Evolutionary conservation across 2,888 invertebrate species (phyloP).

Genomic region (Eupithecia tripunctaria): DNA sequence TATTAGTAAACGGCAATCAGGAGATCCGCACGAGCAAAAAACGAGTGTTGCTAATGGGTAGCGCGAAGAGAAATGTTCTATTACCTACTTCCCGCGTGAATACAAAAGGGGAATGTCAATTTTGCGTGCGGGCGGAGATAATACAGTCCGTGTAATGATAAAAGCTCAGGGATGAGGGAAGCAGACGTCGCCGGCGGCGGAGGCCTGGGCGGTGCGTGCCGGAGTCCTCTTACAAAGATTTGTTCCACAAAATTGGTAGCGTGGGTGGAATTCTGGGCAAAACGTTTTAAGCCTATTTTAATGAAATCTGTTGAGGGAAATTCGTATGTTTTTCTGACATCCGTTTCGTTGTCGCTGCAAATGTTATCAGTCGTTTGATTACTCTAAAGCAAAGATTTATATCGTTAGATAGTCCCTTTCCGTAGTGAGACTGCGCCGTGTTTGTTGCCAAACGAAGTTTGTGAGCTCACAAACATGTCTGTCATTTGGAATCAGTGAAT

Average conservation of each 20-base stretch:
- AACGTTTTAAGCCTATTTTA: conserved; percentile 42
- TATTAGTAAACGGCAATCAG: conserved; percentile 51
- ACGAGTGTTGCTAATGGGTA: conserved; percentile 58
- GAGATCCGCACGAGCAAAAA: conserved; percentile 59
- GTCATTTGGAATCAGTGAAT: too few relatives aligned
- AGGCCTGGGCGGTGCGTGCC: conserved; percentile 39
- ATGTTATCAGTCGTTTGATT: not conserved
- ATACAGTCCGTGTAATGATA: conserved; percentile 55
- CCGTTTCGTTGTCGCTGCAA: not conserved
- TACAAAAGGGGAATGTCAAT: conserved; percentile 64
- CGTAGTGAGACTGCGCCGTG: too few relatives aligned
- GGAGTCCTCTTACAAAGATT: conserved; percentile 45
- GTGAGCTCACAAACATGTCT: too few relatives aligned
- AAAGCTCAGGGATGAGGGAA: conserved; percentile 42
- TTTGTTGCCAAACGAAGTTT: too few relatives aligned
- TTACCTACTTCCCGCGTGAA: conserved; percentile 53
- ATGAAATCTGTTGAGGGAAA: not conserved
- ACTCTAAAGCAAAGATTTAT: not conserved
- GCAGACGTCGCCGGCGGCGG: conserved; percentile 32
- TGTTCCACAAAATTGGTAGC: conserved; percentile 51
- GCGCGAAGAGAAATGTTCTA: conserved; percentile 49
- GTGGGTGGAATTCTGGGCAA: conserved; percentile 47
- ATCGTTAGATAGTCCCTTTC: too few relatives aligned
- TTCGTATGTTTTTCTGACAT: not conserved
- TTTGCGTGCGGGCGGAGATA: conserved; percentile 62